Percentiles rank a stretch among this genome's conserved stretches.
phyloP scores from a whole-genome alignment of 2,113 vertebrate species.

The Xiphophorus couchianus region DNA sequence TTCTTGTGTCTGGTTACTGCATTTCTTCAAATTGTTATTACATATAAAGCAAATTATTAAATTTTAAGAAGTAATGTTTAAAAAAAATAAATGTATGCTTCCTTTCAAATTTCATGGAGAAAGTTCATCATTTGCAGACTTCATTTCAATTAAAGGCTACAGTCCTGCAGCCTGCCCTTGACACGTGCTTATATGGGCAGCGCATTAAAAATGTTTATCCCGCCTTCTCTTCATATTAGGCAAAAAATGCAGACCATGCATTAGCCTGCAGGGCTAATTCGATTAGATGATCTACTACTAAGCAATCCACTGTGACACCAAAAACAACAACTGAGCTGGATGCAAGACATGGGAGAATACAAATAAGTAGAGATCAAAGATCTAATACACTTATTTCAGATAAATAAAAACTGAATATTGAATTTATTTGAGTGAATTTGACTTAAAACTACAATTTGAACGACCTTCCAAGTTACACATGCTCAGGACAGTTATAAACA shows the following conservation, averaged over 20 bases:
- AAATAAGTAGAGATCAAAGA: not conserved
- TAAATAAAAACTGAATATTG: not conserved
- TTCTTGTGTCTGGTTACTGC: not conserved
- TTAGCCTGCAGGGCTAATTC: constrained; percentile 12
- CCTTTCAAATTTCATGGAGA: not conserved
- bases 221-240: not conserved
- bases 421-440: not conserved
- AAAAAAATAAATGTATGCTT: too few relatives aligned
- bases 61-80: too few relatives aligned
- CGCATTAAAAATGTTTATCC: not conserved
- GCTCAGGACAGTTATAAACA: not conserved
- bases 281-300: not conserved
- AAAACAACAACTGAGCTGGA: not conserved
- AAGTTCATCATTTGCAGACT: not conserved
- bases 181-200: not conserved
- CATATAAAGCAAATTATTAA: not conserved
- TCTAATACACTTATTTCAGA: not conserved
- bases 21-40: not conserved
- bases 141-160: not conserved
- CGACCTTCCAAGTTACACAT: not conserved
- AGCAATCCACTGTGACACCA: not conserved
- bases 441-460: not conserved
- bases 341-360: not conserved
- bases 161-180: not conserved
- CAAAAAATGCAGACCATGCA: constrained; percentile 15